A percentile compares a stretch with the other conserved stretches of the same genome.
phyloP scores from a whole-genome alignment of 1,140 invertebrate genomes.

The Berghia stephanieae region DNA sequence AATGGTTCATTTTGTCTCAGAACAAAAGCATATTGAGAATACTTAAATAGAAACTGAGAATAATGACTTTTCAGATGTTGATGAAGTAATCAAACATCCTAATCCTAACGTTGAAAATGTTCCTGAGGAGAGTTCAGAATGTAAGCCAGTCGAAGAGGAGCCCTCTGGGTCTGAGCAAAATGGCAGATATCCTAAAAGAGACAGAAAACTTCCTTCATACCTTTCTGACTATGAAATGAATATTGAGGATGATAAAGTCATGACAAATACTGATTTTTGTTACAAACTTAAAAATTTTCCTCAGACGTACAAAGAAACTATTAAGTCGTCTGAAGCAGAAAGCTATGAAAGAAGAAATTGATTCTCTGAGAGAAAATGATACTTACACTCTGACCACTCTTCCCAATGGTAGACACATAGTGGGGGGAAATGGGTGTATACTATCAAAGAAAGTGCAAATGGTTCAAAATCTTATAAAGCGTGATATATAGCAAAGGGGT shows the following conservation, averaged over 20 bases:
- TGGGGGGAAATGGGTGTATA: conserved; percentile 64
- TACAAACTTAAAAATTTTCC: not conserved
- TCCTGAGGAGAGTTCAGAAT: not conserved
- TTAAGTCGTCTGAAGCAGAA: conserved; percentile 44
- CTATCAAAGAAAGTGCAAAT: conserved; percentile 24
- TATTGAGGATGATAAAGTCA: conserved; percentile 3
- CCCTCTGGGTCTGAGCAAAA: not conserved
- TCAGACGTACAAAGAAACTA: conserved; percentile 50
- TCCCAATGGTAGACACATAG: conserved; percentile 56
- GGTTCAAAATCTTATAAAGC: conserved; percentile 54
- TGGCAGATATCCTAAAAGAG: conserved; percentile 10
- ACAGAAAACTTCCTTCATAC: not conserved
- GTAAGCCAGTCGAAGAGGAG: not conserved
- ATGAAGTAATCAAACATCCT: not conserved
- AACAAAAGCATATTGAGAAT: not conserved
- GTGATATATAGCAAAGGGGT: conserved; percentile 65
- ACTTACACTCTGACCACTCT: conserved; percentile 58
- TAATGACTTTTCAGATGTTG: not conserved
- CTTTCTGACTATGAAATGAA: conserved; percentile 13
- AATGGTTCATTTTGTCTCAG: conserved; percentile 7
- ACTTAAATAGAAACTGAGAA: not conserved
- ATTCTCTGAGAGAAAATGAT: conserved; percentile 56
- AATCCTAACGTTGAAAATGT: not conserved
- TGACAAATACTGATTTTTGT: conserved; percentile 3
- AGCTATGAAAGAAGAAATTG: conserved; percentile 63